A percentile compares a stretch with the other conserved stretches of the same genome.
These are phyloP conservation scores for Candoia aspera DNA, from an alignment of 2,113 vertebrate species.

Conservation along the genomic window DNA sequence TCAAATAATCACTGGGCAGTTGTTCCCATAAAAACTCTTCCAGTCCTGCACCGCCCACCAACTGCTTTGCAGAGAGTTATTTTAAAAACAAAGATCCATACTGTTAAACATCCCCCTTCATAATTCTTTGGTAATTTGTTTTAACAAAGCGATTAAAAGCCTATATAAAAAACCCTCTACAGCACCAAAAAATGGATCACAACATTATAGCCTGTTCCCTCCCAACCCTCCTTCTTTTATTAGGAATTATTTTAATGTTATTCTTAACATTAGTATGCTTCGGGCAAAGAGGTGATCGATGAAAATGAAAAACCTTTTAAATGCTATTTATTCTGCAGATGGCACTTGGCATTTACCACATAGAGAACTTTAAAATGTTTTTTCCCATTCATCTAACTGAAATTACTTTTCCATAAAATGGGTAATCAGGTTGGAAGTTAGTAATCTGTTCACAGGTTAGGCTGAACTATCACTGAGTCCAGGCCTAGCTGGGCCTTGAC, in stretches of 20 bases:
- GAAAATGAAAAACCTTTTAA: not conserved
- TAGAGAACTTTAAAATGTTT: not conserved
- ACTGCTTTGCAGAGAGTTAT: conserved; percentile 5
- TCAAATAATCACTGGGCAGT: conserved; percentile 39
- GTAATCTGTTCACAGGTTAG: not conserved
- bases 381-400: not conserved
- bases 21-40: conserved; percentile 31
- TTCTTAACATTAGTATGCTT: not conserved
- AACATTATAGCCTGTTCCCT: conserved; percentile 30
- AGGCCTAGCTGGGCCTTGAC: not conserved
- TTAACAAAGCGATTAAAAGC: conserved; percentile 31
- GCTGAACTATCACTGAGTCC: not conserved
- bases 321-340: not conserved
- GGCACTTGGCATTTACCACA: not conserved
- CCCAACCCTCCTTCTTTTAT: conserved; percentile 1
- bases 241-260: not conserved
- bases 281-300: not conserved
- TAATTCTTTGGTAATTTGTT: conserved; percentile 37
- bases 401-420: conserved; percentile 1
- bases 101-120: conserved; percentile 32
- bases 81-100: conserved; percentile 51
- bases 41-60: not conserved
- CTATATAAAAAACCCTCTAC: not conserved
- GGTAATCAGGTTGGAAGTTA: not conserved
- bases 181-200: not conserved